phyloP scores from a whole-genome alignment of 2,888 invertebrate genomes.

The Pachycephus smyrnensis region DNA sequence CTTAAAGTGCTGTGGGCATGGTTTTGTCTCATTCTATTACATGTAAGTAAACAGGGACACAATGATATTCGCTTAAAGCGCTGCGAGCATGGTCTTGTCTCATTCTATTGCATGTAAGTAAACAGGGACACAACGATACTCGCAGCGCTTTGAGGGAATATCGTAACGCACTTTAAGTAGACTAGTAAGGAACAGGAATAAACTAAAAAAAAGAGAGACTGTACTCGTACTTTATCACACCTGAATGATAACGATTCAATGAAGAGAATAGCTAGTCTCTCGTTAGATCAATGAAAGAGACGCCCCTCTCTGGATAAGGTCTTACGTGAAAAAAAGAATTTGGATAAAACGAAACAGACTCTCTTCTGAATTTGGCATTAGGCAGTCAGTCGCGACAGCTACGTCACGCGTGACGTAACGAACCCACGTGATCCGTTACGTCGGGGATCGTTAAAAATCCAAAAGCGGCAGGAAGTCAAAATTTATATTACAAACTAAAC shows the following conservation, averaged over 20 bases:
- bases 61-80: too few relatives aligned
- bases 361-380: slow-evolving; percentile 59
- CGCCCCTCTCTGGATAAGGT: neutral
- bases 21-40: too few relatives aligned
- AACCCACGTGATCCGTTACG: neutral
- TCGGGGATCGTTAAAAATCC: slow-evolving; percentile 3
- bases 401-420: slow-evolving; percentile 24
- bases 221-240: neutral
- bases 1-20: too few relatives aligned
- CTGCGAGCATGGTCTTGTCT: too few relatives aligned
- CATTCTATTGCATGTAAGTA: too few relatives aligned
- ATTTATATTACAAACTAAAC: slow-evolving; percentile 21
- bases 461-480: slow-evolving; percentile 26
- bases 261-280: neutral
- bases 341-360: neutral
- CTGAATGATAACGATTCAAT: neutral
- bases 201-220: neutral
- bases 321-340: neutral
- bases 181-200: slow-evolving; percentile 20
- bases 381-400: slow-evolving; percentile 56
- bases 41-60: too few relatives aligned
- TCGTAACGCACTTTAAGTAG: too few relatives aligned
- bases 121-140: too few relatives aligned
- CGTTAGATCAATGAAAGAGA: neutral
- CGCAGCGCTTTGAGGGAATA: too few relatives aligned